Percentiles rank a stretch among this genome's conserved stretches.
Evolutionary conservation across 1,140 invertebrate species (phyloP).

Genomic region (Dendrolimus punctatus): DNA sequence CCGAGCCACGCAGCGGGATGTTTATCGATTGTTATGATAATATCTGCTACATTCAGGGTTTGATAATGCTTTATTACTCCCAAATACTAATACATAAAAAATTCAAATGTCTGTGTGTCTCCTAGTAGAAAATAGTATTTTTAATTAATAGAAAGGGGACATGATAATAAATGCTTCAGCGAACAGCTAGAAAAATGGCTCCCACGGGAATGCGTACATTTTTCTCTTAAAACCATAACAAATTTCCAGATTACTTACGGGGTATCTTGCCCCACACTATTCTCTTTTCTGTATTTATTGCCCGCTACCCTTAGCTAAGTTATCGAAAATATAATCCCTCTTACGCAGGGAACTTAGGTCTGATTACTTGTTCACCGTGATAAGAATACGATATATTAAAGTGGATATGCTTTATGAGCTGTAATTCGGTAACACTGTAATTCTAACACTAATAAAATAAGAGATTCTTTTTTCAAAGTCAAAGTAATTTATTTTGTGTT

Average conservation of each 20-base stretch:
- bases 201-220: constrained; percentile 42
- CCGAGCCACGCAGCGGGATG: too few relatives aligned
- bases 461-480: too few relatives aligned
- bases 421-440: background rate
- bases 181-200: constrained; percentile 9
- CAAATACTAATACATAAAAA: too few relatives aligned
- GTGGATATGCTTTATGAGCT: constrained; percentile 10
- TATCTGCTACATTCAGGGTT: too few relatives aligned
- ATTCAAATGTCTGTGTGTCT: too few relatives aligned
- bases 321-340: constrained; percentile 69
- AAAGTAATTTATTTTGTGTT: too few relatives aligned
- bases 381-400: constrained; percentile 20
- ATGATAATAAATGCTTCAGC: too few relatives aligned
- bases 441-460: background rate
- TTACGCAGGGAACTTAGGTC: constrained; percentile 54
- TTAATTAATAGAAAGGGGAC: too few relatives aligned
- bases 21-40: too few relatives aligned
- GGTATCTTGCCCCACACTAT: constrained; percentile 29
- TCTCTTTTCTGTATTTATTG: constrained; percentile 59
- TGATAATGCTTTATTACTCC: too few relatives aligned
- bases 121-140: too few relatives aligned
- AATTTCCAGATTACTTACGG: constrained; percentile 58
- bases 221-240: constrained; percentile 59
- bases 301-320: constrained; percentile 50
- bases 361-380: constrained; percentile 58